Evolutionary conservation across 2,797 vertebrate species (phyloP), one percentile per base, ranked within the genome.

Genomic region (Etheostoma perlongum): DNA sequence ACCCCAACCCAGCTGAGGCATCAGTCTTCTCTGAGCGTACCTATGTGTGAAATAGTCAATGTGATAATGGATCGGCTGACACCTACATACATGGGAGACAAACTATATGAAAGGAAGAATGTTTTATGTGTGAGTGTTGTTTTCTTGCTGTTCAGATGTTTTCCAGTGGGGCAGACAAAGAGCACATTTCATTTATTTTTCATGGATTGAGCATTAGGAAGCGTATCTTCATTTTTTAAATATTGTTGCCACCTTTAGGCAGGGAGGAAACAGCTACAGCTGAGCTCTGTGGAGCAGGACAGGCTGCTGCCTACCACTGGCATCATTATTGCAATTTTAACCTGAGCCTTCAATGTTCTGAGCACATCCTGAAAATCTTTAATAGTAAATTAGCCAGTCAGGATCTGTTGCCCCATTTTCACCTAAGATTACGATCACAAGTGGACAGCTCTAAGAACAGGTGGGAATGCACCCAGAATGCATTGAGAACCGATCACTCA

Each of bases 31-130:
- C 77, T 75, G 70, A 86, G 63, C 54, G 51, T 58, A 79, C 67
- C 73, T 73, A 61, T 72, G 80, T 81, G 74, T 79, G 73, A 60
- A 83, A 74, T 79, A 21, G 4, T 68, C 36, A 62, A 54, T 33
- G 59, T 48, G 65, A 83, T 80, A 75, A 84, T 57, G 66, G 55
- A 76, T 44, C 62, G 40, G 40, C 69, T 55, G 49, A 47, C 57
- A 66, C 62, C n/a, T 48, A 54, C 48, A 78, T 68, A 64, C 57
- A 73, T 14, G 67, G 46, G 25, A 48, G 4, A 66, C 49, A 74
- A 65, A 58, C 71, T 79, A 66, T 80, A 79, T 67, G 67, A 67
- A 27, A 67, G 36, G 49, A 67, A 15, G n/a, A 19, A n/a, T 54
- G 57, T 54, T 14, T 21, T 64, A 25, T 46, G 36, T 67, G 5